Evolutionary conservation across 2,888 invertebrate genomes (phyloP).

Genomic region (Pedicia rivosa): DNA sequence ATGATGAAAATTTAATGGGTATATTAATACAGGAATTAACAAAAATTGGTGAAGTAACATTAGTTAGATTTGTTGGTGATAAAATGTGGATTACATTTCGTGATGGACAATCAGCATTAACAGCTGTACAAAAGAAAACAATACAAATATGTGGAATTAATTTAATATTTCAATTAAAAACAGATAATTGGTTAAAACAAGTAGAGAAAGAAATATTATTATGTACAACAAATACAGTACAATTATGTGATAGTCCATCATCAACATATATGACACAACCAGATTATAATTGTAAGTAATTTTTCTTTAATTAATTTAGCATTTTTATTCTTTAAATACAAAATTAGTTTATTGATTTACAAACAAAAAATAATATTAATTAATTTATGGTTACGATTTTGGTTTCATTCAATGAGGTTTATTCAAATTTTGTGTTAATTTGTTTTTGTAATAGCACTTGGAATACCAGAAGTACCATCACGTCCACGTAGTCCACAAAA

Average conservation of each 20-base stretch:
- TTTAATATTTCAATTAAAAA: conserved; percentile 58
- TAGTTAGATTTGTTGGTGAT: conserved; percentile 78
- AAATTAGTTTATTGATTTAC: not conserved
- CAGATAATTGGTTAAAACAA: conserved; percentile 69
- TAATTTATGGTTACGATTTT: too few relatives aligned
- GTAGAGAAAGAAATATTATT: conserved; percentile 70
- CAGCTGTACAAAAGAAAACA: conserved; percentile 41
- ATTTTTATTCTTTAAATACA: not conserved
- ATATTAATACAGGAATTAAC: conserved; percentile 64
- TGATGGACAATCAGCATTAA: conserved; percentile 75
- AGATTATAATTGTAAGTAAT: conserved; percentile 28
- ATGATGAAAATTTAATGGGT: conserved; percentile 68
- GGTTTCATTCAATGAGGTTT: too few relatives aligned
- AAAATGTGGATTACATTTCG: conserved; percentile 87
- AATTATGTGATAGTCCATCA: conserved; percentile 37
- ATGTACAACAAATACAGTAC: conserved; percentile 71
- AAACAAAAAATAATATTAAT: too few relatives aligned
- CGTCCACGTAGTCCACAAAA: conserved; percentile 34
- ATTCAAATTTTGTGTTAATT: too few relatives aligned
- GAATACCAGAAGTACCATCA: conserved; percentile 34
- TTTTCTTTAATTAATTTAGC: not conserved
- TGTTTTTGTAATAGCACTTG: conserved; percentile 21
- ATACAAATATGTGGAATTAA: conserved; percentile 48
- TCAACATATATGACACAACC: conserved; percentile 10
- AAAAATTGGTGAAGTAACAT: conserved; percentile 75